Evolutionary conservation across 2,113 vertebrate genomes (phyloP).

Genomic region (Noctilio leporinus): DNA sequence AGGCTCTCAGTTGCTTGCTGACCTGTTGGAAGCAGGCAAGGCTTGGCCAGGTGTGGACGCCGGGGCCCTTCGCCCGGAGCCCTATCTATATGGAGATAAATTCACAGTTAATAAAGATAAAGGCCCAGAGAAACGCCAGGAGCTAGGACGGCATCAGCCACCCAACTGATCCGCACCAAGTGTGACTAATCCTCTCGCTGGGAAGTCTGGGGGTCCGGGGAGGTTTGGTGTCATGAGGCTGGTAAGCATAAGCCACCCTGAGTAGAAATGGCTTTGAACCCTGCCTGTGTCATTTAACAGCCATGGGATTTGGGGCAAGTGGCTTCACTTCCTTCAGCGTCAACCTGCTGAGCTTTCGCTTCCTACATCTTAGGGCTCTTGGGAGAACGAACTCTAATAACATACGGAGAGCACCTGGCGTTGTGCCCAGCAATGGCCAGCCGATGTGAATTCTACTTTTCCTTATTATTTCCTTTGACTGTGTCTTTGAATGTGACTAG

Average conservation of each 20-base stretch:
- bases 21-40: constrained; percentile 74
- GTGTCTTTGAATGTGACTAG: background rate
- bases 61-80: constrained; percentile 67
- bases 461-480: background rate
- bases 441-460: background rate
- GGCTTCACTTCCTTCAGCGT: background rate
- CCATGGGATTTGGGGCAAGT: fast-evolving
- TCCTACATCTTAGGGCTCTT: background rate
- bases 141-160: background rate
- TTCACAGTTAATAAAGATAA: constrained; percentile 88
- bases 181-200: constrained; percentile 6
- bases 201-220: background rate
- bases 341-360: background rate
- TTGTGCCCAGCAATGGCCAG: background rate
- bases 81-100: constrained; percentile 80
- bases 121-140: background rate
- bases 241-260: background rate
- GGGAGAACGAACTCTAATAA: background rate
- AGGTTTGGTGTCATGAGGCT: background rate
- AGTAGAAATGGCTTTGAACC: background rate
- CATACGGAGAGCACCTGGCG: background rate
- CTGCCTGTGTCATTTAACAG: background rate
- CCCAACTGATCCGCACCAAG: constrained; percentile 54
- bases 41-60: constrained; percentile 68
- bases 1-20: constrained; percentile 69